Evolutionary conservation across 2,797 vertebrate species (phyloP).

Genomic region (Tangara arthus): DNA sequence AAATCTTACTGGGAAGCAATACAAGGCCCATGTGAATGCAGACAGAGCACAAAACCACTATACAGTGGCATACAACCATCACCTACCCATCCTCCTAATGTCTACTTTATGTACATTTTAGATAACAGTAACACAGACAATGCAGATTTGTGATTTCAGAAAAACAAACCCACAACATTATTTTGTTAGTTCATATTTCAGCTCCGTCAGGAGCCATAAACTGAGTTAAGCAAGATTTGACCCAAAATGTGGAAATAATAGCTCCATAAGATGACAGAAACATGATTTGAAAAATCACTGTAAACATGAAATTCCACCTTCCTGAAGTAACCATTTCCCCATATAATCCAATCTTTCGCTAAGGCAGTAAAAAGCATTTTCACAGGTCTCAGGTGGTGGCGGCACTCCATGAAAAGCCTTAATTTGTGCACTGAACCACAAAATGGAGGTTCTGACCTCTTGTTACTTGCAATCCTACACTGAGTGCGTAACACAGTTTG

Average conservation of each 20-base stretch:
- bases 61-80: neutral
- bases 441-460: conserved; percentile 53
- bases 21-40: neutral
- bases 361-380: conserved; percentile 8
- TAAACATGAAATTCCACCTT: conserved; percentile 13
- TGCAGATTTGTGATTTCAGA: neutral
- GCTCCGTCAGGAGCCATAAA: neutral
- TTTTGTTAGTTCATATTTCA: neutral
- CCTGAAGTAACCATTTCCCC: neutral
- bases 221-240: neutral
- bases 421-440: conserved; percentile 58
- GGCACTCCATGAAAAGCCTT: conserved; percentile 30
- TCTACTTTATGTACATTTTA: neutral
- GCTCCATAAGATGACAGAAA: neutral
- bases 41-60: neutral
- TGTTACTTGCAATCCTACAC: conserved; percentile 26
- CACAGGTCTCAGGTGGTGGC: conserved; percentile 22
- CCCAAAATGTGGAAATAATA: neutral
- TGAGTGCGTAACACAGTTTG: neutral
- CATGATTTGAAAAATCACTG: neutral
- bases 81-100: neutral
- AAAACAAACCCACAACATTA: neutral
- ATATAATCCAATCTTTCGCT: neutral
- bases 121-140: neutral
- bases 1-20: neutral